Evolutionary conservation across 2,888 invertebrate species (phyloP), one percentile per base, ranked within the genome.

Genomic region (Cerastis rubricosa): DNA sequence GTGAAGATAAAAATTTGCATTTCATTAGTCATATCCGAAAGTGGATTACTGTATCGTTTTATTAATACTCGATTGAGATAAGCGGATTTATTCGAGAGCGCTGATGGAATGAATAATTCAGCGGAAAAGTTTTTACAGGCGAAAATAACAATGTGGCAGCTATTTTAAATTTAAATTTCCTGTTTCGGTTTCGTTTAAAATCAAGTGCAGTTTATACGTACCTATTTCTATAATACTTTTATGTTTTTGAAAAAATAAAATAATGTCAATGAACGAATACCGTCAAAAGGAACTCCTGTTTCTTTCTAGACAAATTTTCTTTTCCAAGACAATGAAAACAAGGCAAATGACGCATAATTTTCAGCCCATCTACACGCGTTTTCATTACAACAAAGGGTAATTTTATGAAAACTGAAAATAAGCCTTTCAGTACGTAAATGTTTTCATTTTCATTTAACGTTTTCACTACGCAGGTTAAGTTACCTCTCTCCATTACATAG

Each of bases 21-120:
- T 74, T 72, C 63, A 78, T 76, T 78, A 76, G n/a, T 80, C 25
- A 54, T 73, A 78, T 66, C 63, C 47, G 12, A 65, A 69, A 49
- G 51, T 57, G 70, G 82, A 78, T 80, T 77, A 66, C 19, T 63
- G 71, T 78, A 84, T 84, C 78, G 54, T 68, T 40, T 71, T 59
- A 80, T 83, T 57, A 67, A 76, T 82, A 75, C 66, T 67, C 51
- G 47, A 66, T 72, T 74, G 57, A 80, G 74, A 82, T 85, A 82
- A 57, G 35, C 35, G 54, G 76, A 75, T 78, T 78, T 71, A 61
- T 63, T 78, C 7, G 35, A 81, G 76, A 72, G 49, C 29, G 29
- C 59, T 69, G 47, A 65, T 85, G 45, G 5, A 64, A 57, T 75
- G 11, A 35, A 63, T 71, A 69, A 43, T 43, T 35, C 19, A 25